Evolutionary conservation across 2,113 vertebrate species (phyloP).

Genomic region (Trogon melanurus): DNA sequence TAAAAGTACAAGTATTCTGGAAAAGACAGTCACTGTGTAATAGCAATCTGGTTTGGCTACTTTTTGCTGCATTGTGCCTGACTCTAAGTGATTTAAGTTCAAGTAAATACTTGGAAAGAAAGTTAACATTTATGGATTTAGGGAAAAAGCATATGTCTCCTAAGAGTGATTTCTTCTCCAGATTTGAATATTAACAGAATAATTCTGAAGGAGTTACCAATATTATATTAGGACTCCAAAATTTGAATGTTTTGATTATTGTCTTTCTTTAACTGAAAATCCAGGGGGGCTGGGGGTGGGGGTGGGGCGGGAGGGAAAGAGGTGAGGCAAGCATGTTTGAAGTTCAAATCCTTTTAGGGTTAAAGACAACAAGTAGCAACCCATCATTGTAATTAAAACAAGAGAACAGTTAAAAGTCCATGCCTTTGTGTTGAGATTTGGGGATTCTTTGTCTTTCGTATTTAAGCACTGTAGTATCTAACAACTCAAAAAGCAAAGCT

Average conservation of each 20-base stretch:
- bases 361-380: neutral
- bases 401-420: neutral
- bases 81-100: neutral
- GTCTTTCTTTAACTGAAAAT: neutral
- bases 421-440: neutral
- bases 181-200: neutral
- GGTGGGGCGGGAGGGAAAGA: rapidly evolving
- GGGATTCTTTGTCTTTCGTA: neutral
- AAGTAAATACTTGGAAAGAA: neutral
- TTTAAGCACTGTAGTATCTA: neutral
- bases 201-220: neutral
- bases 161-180: neutral
- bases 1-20: neutral
- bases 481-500: neutral
- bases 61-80: neutral
- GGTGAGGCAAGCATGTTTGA: neutral
- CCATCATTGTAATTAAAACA: neutral
- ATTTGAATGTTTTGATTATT: neutral
- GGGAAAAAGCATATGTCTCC: neutral
- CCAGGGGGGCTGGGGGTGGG: too few species aligned
- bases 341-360: neutral
- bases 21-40: neutral
- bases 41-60: neutral
- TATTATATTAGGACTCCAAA: neutral
- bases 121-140: neutral